A percentile compares a stretch with the other conserved stretches of the same genome.
These are phyloP conservation scores for Metacarcinus magister DNA, from an alignment of 2,888 invertebrate species.

Conservation along the genomic window DNA sequence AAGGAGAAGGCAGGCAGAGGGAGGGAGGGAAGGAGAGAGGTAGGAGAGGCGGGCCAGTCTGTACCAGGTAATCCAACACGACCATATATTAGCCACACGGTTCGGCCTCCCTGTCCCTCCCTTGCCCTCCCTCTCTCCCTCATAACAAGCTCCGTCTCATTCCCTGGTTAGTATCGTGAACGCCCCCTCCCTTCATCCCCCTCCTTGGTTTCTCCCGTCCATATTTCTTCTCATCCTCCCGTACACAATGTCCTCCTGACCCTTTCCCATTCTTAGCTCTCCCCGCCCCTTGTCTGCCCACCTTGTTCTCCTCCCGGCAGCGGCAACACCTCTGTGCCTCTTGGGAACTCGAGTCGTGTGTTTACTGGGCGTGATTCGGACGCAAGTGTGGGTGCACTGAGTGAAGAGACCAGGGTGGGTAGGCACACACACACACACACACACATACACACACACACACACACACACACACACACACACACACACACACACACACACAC, in stretches of 20 bases:
- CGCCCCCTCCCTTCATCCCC: neutral
- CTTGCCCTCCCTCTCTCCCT: neutral
- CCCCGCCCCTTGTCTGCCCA: neutral
- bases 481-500: too few species aligned
- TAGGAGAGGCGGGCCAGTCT: conserved; percentile 8
- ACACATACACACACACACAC: neutral
- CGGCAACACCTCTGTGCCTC: neutral
- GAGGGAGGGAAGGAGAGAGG: neutral
- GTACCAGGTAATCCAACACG: neutral
- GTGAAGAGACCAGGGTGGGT: neutral
- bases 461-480: too few species aligned
- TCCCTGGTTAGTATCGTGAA: conserved; percentile 13
- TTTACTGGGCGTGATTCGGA: neutral
- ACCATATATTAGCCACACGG: conserved; percentile 13
- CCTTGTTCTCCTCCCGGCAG: neutral
- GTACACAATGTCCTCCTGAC: too few species aligned
- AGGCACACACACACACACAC: neutral
- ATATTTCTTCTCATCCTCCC: neutral
- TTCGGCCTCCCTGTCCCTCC: neutral
- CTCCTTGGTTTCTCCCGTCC: too few species aligned
- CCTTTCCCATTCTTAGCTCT: neutral
- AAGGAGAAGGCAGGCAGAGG: neutral
- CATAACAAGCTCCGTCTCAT: conserved; percentile 13
- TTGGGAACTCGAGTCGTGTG: neutral
- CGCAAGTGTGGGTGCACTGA: neutral